These are phyloP conservation scores for Prionace glauca DNA, from an alignment of 2,797 vertebrate genomes.

Conservation along the genomic window DNA sequence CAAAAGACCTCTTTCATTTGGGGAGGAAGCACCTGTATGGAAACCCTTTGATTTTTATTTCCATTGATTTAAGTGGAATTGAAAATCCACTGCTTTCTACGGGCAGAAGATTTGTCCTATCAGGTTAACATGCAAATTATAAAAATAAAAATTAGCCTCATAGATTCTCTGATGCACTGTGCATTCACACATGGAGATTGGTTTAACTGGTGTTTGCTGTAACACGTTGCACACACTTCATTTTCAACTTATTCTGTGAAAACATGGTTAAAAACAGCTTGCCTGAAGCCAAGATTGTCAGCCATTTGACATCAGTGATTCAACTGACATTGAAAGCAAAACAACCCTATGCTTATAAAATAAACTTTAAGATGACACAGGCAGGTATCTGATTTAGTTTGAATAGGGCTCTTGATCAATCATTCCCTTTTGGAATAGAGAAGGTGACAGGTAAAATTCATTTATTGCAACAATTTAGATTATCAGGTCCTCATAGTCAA, in stretches of 20 bases:
- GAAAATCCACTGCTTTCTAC: background rate
- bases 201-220: background rate
- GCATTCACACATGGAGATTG: background rate
- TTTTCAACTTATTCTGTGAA: background rate
- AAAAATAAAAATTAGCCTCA: background rate
- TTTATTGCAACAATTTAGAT: background rate
- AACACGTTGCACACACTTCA: background rate
- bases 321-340: background rate
- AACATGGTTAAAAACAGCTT: background rate
- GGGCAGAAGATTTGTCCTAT: background rate
- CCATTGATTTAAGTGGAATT: background rate
- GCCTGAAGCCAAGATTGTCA: background rate
- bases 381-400: background rate
- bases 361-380: constrained; percentile 1
- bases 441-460: constrained; percentile 22
- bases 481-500: background rate
- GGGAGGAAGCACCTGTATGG: background rate
- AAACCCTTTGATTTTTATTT: background rate
- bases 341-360: background rate
- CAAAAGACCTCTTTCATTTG: background rate
- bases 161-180: background rate
- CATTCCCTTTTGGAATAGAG: background rate
- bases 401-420: background rate
- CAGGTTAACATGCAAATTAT: background rate
- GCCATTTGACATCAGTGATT: background rate